Conservation (phyloP, 2,888 invertebrate species). For the Microdon myrmicae region DNA sequence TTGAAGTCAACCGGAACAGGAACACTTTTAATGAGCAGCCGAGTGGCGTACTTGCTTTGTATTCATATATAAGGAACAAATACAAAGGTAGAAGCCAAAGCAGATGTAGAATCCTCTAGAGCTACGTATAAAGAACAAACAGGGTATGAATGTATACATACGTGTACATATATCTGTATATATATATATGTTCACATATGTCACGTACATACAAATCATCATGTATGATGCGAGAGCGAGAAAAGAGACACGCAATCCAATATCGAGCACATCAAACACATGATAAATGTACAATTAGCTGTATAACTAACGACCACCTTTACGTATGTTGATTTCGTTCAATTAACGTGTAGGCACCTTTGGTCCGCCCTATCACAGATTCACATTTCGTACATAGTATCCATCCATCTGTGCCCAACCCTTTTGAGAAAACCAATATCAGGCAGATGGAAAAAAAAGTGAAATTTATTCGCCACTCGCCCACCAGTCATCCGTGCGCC, state of each 20-base stretch:
- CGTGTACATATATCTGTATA: neutral
- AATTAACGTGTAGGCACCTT: slow-evolving; percentile 49
- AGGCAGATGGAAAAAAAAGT: slow-evolving; percentile 48
- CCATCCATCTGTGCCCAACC: slow-evolving; percentile 30
- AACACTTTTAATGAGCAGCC: slow-evolving; percentile 51
- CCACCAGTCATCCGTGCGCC: no score
- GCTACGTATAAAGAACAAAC: slow-evolving; percentile 2
- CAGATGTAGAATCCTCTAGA: no score
- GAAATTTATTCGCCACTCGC: slow-evolving; percentile 48
- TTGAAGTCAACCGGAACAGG: slow-evolving; percentile 50
- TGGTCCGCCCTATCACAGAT: slow-evolving; percentile 41
- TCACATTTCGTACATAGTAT: slow-evolving; percentile 8
- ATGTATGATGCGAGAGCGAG: slow-evolving; percentile 19
- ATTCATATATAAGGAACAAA: slow-evolving; percentile 34
- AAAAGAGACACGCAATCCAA: slow-evolving; percentile 29
- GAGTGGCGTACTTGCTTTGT: slow-evolving; percentile 48
- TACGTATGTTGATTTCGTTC: slow-evolving; percentile 51
- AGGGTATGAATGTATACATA: slow-evolving; percentile 19
- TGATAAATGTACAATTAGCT: slow-evolving; percentile 45
- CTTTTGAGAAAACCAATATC: slow-evolving; percentile 47
- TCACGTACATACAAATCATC: slow-evolving; percentile 3
- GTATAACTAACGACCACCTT: slow-evolving; percentile 46
- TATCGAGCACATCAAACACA: slow-evolving; percentile 34
- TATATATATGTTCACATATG: neutral
- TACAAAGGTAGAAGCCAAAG: slow-evolving; percentile 24